These are phyloP conservation scores for Drosophila ficusphila DNA, from an alignment of 1,140 invertebrate species.

Conservation along the genomic window DNA sequence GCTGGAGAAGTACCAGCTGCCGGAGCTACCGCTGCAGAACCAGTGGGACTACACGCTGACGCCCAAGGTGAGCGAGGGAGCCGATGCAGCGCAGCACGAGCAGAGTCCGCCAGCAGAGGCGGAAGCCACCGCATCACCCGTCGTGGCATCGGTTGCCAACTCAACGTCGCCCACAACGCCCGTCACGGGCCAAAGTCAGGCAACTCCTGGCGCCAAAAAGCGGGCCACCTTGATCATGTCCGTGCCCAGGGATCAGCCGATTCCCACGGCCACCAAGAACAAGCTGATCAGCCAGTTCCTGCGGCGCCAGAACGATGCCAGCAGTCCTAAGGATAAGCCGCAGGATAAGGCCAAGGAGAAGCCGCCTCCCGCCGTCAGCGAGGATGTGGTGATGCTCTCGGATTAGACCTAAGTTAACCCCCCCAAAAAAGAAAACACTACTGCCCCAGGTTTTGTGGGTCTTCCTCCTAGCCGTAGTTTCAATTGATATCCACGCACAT, in stretches of 20 bases:
- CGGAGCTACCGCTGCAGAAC: conserved; percentile 86
- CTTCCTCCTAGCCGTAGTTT: neutral
- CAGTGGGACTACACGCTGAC: conserved; percentile 85
- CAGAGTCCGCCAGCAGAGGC: conserved; percentile 19
- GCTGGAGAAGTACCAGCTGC: conserved; percentile 86
- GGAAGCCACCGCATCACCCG: neutral
- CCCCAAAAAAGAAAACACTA: neutral
- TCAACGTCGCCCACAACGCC: conserved; percentile 17
- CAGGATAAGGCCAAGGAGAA: neutral
- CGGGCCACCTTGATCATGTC: conserved; percentile 79
- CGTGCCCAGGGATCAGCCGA: conserved; percentile 69
- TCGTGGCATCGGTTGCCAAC: neutral
- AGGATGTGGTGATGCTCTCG: conserved; percentile 63
- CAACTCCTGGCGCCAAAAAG: conserved; percentile 78
- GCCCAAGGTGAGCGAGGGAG: conserved; percentile 67
- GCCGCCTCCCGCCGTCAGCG: neutral
- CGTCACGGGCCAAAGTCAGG: conserved; percentile 1
- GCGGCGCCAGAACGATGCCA: conserved; percentile 77
- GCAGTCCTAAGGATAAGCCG: neutral
- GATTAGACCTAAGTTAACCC: conserved; percentile 27
- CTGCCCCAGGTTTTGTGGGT: neutral
- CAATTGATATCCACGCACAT: conserved; percentile 1
- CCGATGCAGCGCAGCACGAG: conserved; percentile 35
- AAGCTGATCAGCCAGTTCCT: conserved; percentile 86
- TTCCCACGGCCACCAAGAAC: conserved; percentile 71